These are phyloP conservation scores for Genyomyrus donnyi DNA, from an alignment of 2,113 vertebrate genomes.

Conservation along the genomic window DNA sequence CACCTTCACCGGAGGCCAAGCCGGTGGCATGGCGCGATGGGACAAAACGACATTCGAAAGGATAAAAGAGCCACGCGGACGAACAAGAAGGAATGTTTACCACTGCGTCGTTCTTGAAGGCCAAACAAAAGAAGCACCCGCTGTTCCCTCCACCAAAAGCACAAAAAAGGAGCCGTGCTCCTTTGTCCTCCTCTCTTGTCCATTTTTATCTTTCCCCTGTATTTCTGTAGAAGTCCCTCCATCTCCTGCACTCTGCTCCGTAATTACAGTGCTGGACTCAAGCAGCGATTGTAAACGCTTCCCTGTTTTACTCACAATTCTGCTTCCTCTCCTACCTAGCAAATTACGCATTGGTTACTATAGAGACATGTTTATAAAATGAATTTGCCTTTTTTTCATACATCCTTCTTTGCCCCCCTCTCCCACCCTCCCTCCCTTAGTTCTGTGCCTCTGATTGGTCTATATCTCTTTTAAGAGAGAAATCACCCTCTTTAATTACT, in stretches of 20 bases:
- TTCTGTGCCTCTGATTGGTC: neutral
- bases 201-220: constrained; percentile 32
- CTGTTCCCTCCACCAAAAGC: neutral
- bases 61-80: neutral
- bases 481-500: neutral
- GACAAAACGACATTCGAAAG: neutral
- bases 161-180: neutral
- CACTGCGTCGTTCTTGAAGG: neutral
- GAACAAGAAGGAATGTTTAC: neutral
- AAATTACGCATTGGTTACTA: constrained; percentile 68
- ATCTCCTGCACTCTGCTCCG: constrained; percentile 42
- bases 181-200: constrained; percentile 8
- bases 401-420: constrained; percentile 17
- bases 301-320: constrained; percentile 47
- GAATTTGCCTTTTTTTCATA: constrained; percentile 36
- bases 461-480: neutral
- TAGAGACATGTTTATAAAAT: constrained; percentile 67
- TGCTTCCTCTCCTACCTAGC: constrained; percentile 35
- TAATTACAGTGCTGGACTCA: constrained; percentile 72
- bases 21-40: neutral
- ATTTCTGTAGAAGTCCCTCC: constrained; percentile 31
- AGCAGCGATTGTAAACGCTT: constrained; percentile 68
- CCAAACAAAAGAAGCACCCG: neutral
- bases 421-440: neutral
- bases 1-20: constrained; percentile 5